Base-by-base conservation (phyloP, 2,797 vertebrate species). In the Chaunax sp. region DNA sequence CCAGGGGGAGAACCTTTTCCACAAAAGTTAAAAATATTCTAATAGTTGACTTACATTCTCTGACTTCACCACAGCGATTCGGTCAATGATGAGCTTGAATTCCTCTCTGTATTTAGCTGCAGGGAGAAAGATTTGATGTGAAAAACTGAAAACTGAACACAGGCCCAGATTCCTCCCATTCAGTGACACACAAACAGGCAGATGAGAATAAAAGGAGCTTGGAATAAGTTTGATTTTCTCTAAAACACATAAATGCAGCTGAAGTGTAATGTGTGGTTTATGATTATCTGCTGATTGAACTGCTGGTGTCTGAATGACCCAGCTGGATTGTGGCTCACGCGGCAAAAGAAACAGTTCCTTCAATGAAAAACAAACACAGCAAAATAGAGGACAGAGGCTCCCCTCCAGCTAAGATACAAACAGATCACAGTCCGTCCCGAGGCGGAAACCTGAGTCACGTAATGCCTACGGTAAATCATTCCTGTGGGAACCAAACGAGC, bases 101-200 rank as follows among this genome's bases (percentile, higher is more conserved):
- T 94, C 92, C 73, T 94, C 94, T 85, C 94, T 92, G 90, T 95
- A 93, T 91, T 94, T 94, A 58, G 93, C 94, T 95, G 88, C 51
- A 69, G 61, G 70, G 58, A 84, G 50, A 50, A 61, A 38, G 1
- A 38, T 66, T 54, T 56, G 16, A 63, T n/a, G 76, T 74, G 35
- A 77, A 69, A 58, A 77, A 69, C 35, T 11, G n/a, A 43, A 61
- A 75, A 64, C 43, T 54, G 68, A 86, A 60, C 19, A 63, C 35
- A 69, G 51, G 16, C 12, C 50, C 6, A 38, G 6, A 64, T 66
- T 51, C 55, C 45, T 74, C 35, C 25, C 41, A 64, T 40, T 45
- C 16, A 71, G 35, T 35, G 16, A 41, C 16, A 47, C 41, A 33
- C 13, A 4, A 49, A 18, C 16, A 46, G 25, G 35, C 1, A 1